Conservation (phyloP, 2,888 invertebrate species). For the Leucania comma region DNA sequence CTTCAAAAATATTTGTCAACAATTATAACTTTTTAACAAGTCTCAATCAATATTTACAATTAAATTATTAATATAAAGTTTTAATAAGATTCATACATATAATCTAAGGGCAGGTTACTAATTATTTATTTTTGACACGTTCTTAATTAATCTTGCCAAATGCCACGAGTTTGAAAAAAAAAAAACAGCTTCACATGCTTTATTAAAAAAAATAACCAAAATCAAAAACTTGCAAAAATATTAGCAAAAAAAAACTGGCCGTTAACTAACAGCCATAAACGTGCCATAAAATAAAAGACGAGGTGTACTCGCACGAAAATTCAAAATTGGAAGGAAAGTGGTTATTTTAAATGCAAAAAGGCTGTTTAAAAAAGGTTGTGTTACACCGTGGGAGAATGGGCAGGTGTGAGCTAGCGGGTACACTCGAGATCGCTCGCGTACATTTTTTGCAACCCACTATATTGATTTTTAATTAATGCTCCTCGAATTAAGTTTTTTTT, state of each 20-base stretch:
- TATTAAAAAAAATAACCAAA: slow-evolving; percentile 2
- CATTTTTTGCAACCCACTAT: slow-evolving; percentile 76
- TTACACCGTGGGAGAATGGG: slow-evolving; percentile 87
- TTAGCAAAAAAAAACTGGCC: slow-evolving; percentile 41
- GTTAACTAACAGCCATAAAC: slow-evolving; percentile 65
- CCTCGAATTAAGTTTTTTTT: slow-evolving; percentile 64
- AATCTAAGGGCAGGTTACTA: background rate
- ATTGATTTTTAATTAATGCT: slow-evolving; percentile 86
- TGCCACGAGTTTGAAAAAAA: background rate
- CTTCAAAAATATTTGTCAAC: background rate
- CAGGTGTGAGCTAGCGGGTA: slow-evolving; percentile 81
- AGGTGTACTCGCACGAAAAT: slow-evolving; percentile 78
- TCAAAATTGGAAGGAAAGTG: slow-evolving; percentile 88
- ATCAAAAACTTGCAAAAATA: slow-evolving; percentile 39
- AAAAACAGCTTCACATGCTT: background rate
- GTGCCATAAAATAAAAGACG: slow-evolving; percentile 73
- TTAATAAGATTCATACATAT: background rate
- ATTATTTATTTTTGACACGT: too few species aligned
- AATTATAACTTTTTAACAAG: background rate
- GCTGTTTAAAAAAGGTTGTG: slow-evolving; percentile 75
- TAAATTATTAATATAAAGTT: slow-evolving; percentile 1
- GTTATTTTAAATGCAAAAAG: slow-evolving; percentile 84
- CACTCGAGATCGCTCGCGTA: slow-evolving; percentile 69
- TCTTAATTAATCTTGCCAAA: too few species aligned
- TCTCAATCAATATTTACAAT: background rate